Evolutionary conservation across 2,888 invertebrate species (phyloP), one percentile per base, ranked within the genome.

Genomic region (Polyommatus iphigenia): DNA sequence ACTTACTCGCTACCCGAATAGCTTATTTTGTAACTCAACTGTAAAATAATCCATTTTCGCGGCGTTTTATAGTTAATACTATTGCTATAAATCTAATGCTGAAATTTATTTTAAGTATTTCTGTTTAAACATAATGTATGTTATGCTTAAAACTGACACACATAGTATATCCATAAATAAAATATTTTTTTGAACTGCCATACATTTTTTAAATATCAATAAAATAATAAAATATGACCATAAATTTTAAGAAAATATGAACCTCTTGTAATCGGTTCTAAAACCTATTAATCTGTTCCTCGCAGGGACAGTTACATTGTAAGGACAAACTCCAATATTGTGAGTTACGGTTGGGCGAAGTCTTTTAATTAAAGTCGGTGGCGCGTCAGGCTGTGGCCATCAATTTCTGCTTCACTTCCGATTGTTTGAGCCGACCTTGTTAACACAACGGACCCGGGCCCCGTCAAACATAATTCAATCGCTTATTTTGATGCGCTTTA

Each of bases 291-390:
- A 67, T 32, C 67, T 79, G 80, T 79, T 77, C 79, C 77, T 80
- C 71, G 76, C 76, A 85, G 84, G 83, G 81, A 85, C 85, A 84
- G 84, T 86, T 85, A 84, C 85, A 85, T 87, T 85, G 85, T 83
- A 82, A 80, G 78, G 81, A 87, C 87, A 87, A 89, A 88, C 87
- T 85, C 85, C 89, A 85, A 91, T 92, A 91, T 90, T 89, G 89
- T 89, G 85, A 89, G 87, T 87, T 87, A 88, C 91, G 91, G 85
- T 87, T 90, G 90, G 92, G 85, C 91, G 91, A 90, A 91, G 90
- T 88, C 90, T 92, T 93, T 93, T 93, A 92, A 92, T 93, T 93
- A 92, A 82, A 92, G 86, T 81, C 80, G 79, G 84, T 83, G 84
- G 78, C 78, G 72, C 78, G 78, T 72, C 57, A 77, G 83, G 83